These are phyloP conservation scores for Oscheius sp. DNA, from an alignment of 2,888 invertebrate species.

Conservation along the genomic window DNA sequence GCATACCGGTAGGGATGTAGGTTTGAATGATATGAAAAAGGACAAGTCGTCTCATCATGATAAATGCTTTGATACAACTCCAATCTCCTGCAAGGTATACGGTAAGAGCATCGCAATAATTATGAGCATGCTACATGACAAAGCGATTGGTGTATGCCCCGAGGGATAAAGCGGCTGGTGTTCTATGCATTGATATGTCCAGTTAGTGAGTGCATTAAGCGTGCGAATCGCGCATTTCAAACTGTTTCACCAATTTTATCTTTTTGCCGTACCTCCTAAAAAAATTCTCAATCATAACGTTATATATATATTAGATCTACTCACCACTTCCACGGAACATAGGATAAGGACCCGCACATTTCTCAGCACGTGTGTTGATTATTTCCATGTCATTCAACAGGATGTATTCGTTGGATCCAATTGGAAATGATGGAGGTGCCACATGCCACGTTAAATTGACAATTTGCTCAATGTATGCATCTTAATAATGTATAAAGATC, in stretches of 20 bases:
- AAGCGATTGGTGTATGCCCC: slow-evolving; percentile 7
- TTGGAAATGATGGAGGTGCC: slow-evolving; percentile 63
- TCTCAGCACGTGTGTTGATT: slow-evolving; percentile 47
- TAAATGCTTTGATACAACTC: slow-evolving; percentile 66
- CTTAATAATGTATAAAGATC: slow-evolving; percentile 31
- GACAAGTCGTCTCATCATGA: slow-evolving; percentile 67
- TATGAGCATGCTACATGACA: slow-evolving; percentile 10
- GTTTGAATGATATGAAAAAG: slow-evolving; percentile 70
- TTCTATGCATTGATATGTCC: slow-evolving; percentile 8
- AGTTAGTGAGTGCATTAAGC: slow-evolving; percentile 26
- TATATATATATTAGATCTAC: too few species aligned
- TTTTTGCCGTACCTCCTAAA: slow-evolving; percentile 22
- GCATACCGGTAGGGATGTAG: slow-evolving; percentile 66
- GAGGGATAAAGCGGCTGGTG: slow-evolving; percentile 14
- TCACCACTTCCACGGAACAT: slow-evolving; percentile 69
- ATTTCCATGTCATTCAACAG: slow-evolving; percentile 70
- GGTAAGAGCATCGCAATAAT: neutral
- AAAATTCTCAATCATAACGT: too few species aligned
- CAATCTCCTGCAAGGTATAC: slow-evolving; percentile 56
- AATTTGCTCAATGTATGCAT: slow-evolving; percentile 68
- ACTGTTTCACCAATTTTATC: slow-evolving; percentile 13
- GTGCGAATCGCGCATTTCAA: slow-evolving; percentile 15
- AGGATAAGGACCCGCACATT: slow-evolving; percentile 64
- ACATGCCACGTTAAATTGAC: slow-evolving; percentile 68
- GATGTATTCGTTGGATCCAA: slow-evolving; percentile 65